Evolutionary conservation across 2,888 invertebrate genomes (phyloP), one percentile per base, ranked within the genome.

Genomic region (Hololepta plana): DNA sequence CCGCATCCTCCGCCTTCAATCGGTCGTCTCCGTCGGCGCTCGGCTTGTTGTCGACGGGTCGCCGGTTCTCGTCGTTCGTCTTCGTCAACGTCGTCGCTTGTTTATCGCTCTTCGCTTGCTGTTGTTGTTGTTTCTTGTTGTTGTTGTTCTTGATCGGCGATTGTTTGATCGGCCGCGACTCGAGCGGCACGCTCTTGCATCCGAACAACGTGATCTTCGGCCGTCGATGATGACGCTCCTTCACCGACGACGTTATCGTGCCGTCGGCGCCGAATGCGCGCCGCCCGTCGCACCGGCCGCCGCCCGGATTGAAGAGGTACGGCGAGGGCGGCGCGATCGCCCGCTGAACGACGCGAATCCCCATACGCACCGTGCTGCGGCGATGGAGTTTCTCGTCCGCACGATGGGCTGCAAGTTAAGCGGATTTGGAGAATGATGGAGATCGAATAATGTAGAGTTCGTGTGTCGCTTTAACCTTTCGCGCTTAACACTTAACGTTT

Each of bases 331-430:
- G 56, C 2, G 54, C 51, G 26, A 45, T 51, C 3, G 53, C 57
- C 43, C 64, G 70, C 44, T 84, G 82, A 13, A 84, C 69, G 28
- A 85, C 81, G 4, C 84, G 60, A 31, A 87, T 79, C 15, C 82
- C 81, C 80, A 87, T 84, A 31, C 77, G 68, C 10, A 87, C 81
- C 1, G 74, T 74, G 34, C 74, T 73, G 27, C 80, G 68, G 11
- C 79, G 65, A 30, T 80, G 76, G 21, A 80, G 64, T 51, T 80
- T 81, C 45, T 85, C 84, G 40, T 85, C 84, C 0, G 74, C 68
- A 37, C 74, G 63, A 35, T 84, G 81, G n/a, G 81, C 85, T 85
- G 53, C 14, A 55, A 51, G 14, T n/a, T n/a, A n/a, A n/a, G n/a
- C 10, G 10, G 6, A 9, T 7, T n/a, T n/a, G n/a, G n/a, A n/a